A percentile compares a stretch with the other conserved stretches of the same genome.
phyloP scores from a whole-genome alignment of 2,797 vertebrate species.

The Sebastes oblongus region DNA sequence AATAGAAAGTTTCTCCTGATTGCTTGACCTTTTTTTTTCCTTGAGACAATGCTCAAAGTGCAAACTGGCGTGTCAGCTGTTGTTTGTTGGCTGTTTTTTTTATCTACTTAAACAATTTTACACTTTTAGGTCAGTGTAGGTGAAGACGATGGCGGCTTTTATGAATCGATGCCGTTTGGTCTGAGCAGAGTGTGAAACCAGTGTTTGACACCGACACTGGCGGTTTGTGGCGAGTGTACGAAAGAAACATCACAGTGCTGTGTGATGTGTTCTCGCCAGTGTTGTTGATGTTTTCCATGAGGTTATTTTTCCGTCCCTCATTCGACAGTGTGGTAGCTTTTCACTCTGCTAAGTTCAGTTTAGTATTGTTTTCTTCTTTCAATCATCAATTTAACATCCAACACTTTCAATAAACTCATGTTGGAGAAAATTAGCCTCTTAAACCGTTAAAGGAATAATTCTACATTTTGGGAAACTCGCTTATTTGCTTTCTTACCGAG shows the following conservation, averaged over 20 bases:
- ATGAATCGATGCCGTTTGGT: background rate
- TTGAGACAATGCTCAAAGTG: constrained; percentile 26
- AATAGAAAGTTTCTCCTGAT: constrained; percentile 27
- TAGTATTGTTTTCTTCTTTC: constrained; percentile 1
- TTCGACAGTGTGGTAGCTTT: background rate
- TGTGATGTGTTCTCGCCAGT: background rate
- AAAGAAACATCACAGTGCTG: background rate
- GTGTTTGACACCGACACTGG: background rate
- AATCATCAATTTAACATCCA: constrained; percentile 1
- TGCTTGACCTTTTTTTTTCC: constrained; percentile 7
- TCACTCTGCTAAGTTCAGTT: constrained; percentile 13
- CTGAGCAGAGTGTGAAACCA: background rate
- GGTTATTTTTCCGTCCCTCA: constrained; percentile 34
- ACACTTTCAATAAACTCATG: background rate
- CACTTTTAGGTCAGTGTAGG: constrained; percentile 15
- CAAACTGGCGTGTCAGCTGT: constrained; percentile 15
- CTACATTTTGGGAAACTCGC: background rate
- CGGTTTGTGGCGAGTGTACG: background rate
- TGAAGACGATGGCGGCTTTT: background rate
- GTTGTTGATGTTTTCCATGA: constrained; percentile 14
- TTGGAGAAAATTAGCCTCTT: background rate
- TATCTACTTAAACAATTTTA: constrained; percentile 25
- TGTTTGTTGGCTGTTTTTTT: constrained; percentile 36
- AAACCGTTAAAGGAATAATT: background rate
- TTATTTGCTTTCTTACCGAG: background rate